These are phyloP conservation scores for Myripristis murdjan DNA, from an alignment of 2,797 vertebrate species.

Conservation along the genomic window DNA sequence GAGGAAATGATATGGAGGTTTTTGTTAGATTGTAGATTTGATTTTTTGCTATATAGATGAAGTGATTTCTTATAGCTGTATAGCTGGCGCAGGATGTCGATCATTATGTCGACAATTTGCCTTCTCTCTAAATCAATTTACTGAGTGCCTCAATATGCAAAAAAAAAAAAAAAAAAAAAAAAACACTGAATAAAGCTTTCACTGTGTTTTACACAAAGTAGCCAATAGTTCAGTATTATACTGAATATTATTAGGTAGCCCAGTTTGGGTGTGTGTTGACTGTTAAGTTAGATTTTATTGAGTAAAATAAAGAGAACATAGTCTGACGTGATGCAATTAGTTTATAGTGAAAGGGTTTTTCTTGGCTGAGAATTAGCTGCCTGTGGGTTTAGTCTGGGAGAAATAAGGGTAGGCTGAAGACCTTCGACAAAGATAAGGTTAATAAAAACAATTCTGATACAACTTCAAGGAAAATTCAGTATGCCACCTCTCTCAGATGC, in stretches of 20 bases:
- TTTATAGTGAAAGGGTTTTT: neutral
- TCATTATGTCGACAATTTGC: neutral
- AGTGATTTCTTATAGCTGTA: slow-evolving; percentile 22
- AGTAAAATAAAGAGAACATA: neutral
- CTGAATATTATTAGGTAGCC: neutral
- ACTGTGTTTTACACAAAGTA: too few relatives aligned
- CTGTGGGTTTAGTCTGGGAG: neutral
- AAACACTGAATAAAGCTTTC: too few relatives aligned
- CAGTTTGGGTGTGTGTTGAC: neutral
- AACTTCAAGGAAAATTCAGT: neutral
- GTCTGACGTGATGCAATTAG: neutral
- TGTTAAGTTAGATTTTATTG: neutral
- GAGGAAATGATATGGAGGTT: neutral
- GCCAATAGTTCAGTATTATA: neutral
- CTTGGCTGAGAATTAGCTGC: neutral
- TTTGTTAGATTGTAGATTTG: slow-evolving; percentile 16
- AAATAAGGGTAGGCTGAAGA: too few relatives aligned
- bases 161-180: too few relatives aligned
- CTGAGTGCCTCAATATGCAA: neutral
- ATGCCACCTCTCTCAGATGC: too few relatives aligned
- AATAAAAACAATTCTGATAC: neutral
- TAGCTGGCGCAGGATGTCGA: neutral
- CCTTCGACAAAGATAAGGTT: too few relatives aligned
- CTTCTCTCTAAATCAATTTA: neutral
- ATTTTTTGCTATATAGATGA: slow-evolving; percentile 26